Percentiles rank a stretch among this genome's conserved stretches.
Conservation (phyloP, 1,140 invertebrate species). For the Cydia strobilella region DNA sequence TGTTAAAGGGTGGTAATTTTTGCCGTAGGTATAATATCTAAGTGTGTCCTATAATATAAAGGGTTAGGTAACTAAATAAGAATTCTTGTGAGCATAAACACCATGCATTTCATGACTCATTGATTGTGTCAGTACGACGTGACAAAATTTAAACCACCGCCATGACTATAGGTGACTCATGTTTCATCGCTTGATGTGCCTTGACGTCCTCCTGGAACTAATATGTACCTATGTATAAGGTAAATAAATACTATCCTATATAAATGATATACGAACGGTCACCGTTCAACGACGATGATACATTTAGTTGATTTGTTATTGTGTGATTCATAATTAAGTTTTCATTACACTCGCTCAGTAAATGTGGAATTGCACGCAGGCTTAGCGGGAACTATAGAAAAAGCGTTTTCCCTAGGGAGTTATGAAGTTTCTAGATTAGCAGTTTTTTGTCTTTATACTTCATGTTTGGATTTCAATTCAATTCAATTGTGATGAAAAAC, state of each 20-base stretch:
- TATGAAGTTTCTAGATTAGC: too few relatives aligned
- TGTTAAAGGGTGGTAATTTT: too few relatives aligned
- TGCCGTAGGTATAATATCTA: too few relatives aligned
- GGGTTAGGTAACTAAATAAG: not conserved
- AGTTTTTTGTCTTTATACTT: too few relatives aligned
- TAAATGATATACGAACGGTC: not conserved
- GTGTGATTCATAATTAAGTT: conserved; percentile 9
- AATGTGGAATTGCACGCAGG: too few relatives aligned
- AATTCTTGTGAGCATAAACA: not conserved
- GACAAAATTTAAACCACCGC: conserved; percentile 46
- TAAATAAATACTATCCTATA: conserved; percentile 3
- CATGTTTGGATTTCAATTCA: too few relatives aligned
- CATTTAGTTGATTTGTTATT: conserved; percentile 12
- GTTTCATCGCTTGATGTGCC: not conserved
- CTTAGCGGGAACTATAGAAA: too few relatives aligned
- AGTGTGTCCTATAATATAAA: too few relatives aligned
- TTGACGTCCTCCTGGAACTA: conserved; percentile 13
- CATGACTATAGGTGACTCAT: conserved; percentile 33
- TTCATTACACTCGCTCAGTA: too few relatives aligned
- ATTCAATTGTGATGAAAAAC: too few relatives aligned
- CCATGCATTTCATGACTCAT: conserved; percentile 44
- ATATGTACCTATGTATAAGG: too few relatives aligned
- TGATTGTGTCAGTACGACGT: conserved; percentile 44
- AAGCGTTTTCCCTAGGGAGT: too few relatives aligned
- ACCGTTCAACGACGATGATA: not conserved